These are phyloP conservation scores for Melipona beecheii DNA, from an alignment of 2,888 invertebrate genomes.

Conservation along the genomic window DNA sequence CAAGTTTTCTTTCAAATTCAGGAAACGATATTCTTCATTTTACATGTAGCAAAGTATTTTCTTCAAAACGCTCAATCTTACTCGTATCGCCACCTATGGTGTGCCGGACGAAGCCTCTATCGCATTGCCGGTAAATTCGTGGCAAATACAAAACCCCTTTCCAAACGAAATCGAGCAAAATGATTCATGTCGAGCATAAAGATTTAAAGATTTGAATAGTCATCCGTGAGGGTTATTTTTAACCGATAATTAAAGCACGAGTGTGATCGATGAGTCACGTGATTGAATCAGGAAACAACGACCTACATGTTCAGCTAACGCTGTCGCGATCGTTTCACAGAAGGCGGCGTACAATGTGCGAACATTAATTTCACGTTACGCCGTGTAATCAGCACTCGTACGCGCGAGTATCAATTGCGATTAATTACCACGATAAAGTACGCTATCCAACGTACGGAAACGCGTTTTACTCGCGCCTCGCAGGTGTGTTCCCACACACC, in stretches of 20 bases:
- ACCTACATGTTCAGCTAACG: conserved; percentile 32
- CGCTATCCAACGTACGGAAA: conserved; percentile 13
- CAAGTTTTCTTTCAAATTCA: too few species aligned
- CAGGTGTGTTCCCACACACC: conserved; percentile 42
- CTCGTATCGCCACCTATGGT: conserved; percentile 26
- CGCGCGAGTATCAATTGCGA: conserved; percentile 48
- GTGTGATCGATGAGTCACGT: conserved; percentile 5
- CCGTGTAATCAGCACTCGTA: conserved; percentile 44
- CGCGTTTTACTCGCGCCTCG: conserved; percentile 38
- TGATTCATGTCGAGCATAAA: neutral
- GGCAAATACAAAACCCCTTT: neutral
- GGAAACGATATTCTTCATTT: neutral
- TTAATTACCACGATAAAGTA: conserved; percentile 53
- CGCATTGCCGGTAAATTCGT: conserved; percentile 11
- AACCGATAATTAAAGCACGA: neutral
- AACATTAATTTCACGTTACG: conserved; percentile 47
- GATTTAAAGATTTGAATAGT: neutral
- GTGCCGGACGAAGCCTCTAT: neutral
- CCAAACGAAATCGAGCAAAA: neutral
- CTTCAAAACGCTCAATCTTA: neutral
- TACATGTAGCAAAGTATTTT: neutral
- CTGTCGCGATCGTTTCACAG: neutral
- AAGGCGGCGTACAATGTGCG: conserved; percentile 28
- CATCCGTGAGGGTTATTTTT: too few species aligned
- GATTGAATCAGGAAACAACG: conserved; percentile 30